Percentiles rank a stretch among this genome's conserved stretches.
Conservation (phyloP, 2,113 vertebrate species). For the Nothobranchius kuhntae region DNA sequence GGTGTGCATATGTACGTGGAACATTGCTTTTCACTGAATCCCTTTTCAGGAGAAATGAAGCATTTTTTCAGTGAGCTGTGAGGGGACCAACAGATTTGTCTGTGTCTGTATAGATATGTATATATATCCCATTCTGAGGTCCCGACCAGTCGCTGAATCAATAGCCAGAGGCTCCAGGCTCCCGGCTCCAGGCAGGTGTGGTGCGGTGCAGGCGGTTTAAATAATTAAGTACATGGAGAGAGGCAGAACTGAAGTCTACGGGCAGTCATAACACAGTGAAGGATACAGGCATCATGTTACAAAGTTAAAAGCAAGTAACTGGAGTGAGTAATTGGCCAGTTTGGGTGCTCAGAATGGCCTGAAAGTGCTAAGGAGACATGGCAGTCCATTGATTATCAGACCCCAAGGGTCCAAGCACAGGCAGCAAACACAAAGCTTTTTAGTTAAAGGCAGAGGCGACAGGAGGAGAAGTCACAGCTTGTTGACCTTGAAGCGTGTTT, state of each 20-base stretch:
- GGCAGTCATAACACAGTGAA: slow-evolving; percentile 78
- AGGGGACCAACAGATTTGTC: background rate
- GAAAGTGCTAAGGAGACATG: slow-evolving; percentile 76
- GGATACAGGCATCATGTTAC: slow-evolving; percentile 73
- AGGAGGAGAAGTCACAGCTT: slow-evolving; percentile 28
- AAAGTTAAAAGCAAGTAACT: slow-evolving; percentile 80
- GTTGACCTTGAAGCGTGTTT: slow-evolving; percentile 51
- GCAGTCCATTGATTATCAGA: slow-evolving; percentile 61
- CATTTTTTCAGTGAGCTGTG: background rate
- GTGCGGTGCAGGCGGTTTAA: slow-evolving; percentile 75
- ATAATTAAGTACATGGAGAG: slow-evolving; percentile 79
- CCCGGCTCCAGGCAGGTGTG: slow-evolving; percentile 78
- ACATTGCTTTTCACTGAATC: too few relatives aligned
- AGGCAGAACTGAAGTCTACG: slow-evolving; percentile 70
- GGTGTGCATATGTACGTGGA: too few relatives aligned
- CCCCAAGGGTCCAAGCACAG: slow-evolving; percentile 20
- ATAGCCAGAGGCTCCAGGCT: slow-evolving; percentile 78
- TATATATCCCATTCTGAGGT: slow-evolving; percentile 54
- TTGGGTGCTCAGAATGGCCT: slow-evolving; percentile 65
- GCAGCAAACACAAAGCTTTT: slow-evolving; percentile 56
- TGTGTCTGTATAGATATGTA: slow-evolving; percentile 7
- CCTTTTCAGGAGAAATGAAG: too few relatives aligned
- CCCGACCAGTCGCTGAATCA: slow-evolving; percentile 68
- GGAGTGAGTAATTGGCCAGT: slow-evolving; percentile 75
- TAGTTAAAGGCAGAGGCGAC: slow-evolving; percentile 33